Conservation (phyloP, 2,888 invertebrate species). For the Trichopria drosophilae region DNA sequence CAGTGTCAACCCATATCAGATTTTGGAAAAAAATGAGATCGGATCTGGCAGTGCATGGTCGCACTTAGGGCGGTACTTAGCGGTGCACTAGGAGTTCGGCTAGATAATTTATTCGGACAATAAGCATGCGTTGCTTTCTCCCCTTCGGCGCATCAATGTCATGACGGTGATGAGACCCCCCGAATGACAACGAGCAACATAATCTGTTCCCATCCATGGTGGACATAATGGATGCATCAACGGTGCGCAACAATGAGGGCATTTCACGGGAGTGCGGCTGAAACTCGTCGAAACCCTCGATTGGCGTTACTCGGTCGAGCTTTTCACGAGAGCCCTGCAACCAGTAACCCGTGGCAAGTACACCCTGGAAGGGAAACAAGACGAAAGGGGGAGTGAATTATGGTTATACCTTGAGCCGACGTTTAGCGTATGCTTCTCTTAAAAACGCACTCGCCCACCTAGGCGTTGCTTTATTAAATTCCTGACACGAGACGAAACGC, state of each 20-base stretch:
- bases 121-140: slow-evolving; percentile 20
- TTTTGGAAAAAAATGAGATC: too few species aligned
- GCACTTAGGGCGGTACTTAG: too few species aligned
- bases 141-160: slow-evolving; percentile 42
- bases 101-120: slow-evolving; percentile 32
- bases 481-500: slow-evolving; percentile 48
- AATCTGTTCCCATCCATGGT: slow-evolving; percentile 55
- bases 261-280: slow-evolving; percentile 9
- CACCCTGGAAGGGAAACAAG: too few species aligned
- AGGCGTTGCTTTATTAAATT: slow-evolving; percentile 56
- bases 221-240: slow-evolving; percentile 54
- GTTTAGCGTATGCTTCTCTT: slow-evolving; percentile 16
- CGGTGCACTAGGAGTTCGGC: too few species aligned
- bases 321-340: too few species aligned
- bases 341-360: too few species aligned
- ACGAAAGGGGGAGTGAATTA: too few species aligned
- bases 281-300: too few species aligned
- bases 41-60: too few species aligned
- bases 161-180: slow-evolving; percentile 53
- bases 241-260: slow-evolving; percentile 45
- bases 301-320: too few species aligned
- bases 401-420: slow-evolving; percentile 15
- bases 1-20: too few species aligned
- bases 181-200: slow-evolving; percentile 54
- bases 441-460: slow-evolving; percentile 24